Evolutionary conservation across 2,888 invertebrate genomes (phyloP), one percentile per base, ranked within the genome.

Genomic region (Sarcophaga caerulescens): DNA sequence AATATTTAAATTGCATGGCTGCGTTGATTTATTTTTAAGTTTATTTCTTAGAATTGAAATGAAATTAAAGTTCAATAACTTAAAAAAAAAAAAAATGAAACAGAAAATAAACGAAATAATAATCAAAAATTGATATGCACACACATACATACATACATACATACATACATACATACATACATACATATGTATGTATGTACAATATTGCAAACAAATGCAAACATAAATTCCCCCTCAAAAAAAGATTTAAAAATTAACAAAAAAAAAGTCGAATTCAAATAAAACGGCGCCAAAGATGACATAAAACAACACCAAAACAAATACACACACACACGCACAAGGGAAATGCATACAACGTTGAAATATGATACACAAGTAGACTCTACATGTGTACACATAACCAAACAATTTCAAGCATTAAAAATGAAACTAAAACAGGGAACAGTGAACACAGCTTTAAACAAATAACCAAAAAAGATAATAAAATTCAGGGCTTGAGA

Each of bases 211-310:
- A 73, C 78, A 73, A 75, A 68, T 84, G 73, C 47, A 66, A 75
- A 87, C 78, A 71, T n/a, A 62, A 17, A 12, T 35, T 8, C 10
- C 35, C 35, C 35, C 35, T 0, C 8, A 1, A 68, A 19, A 11
- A 52, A 14, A 84, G 80, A 73, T 65, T 62, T 44, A n/a, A 69
- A 35, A 57, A 80, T 68, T 52, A 25, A 52, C 52, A 80, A 76
- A 47, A 74, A 74, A 77, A 75, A 84, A 90, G 88, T 89, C 89
- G 86, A 89, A 87, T 74, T 83, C 78, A 81, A 87, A 87, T 81
- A 82, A 87, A 87, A 83, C 84, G 84, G 80, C 87, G 87, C 88
- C 88, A 89, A 87, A 82, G 68, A 70, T 85, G 82, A 87, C 77
- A 87, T 73, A 73, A 81, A 81, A 74, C 65, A 75, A 74, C 44